Conservation (phyloP, 2,888 invertebrate genomes). For the Chaetogeoica ovagalla region DNA sequence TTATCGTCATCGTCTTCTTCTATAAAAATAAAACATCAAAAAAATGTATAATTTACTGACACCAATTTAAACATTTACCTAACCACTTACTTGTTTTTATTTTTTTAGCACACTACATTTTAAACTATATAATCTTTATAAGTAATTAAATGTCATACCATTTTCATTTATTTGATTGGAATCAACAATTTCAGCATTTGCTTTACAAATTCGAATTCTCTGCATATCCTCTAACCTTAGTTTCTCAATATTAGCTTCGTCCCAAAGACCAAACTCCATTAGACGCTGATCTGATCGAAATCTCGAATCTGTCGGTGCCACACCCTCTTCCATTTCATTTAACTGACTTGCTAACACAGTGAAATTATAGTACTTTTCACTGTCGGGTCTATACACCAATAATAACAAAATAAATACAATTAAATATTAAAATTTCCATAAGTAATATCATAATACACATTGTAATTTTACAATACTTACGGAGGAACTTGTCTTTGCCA, state of each 20-base stretch:
- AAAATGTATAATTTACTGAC: background rate
- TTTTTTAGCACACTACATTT: background rate
- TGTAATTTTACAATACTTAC: conserved; percentile 60
- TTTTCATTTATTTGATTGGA: conserved; percentile 64
- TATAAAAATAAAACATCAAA: conserved; percentile 33
- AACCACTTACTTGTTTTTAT: background rate
- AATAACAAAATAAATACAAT: background rate
- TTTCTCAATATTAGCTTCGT: conserved; percentile 86
- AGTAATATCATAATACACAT: background rate
- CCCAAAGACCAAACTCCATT: conserved; percentile 94
- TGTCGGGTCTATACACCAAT: conserved; percentile 62
- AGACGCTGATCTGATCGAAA: conserved; percentile 93
- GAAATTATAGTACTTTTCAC: conserved; percentile 87
- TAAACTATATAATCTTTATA: background rate
- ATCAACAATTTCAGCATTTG: conserved; percentile 67
- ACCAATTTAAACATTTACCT: background rate
- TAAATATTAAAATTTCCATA: background rate
- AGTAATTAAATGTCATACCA: background rate
- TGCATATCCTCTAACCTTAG: conserved; percentile 93
- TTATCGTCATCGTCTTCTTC: conserved; percentile 53
- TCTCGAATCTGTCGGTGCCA: conserved; percentile 94
- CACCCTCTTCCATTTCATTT: conserved; percentile 89
- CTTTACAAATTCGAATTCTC: conserved; percentile 61
- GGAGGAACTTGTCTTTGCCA: conserved; percentile 85
- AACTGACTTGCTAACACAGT: conserved; percentile 93